phyloP scores from a whole-genome alignment of 1,140 invertebrate genomes.

The Heliconius nattereri region DNA sequence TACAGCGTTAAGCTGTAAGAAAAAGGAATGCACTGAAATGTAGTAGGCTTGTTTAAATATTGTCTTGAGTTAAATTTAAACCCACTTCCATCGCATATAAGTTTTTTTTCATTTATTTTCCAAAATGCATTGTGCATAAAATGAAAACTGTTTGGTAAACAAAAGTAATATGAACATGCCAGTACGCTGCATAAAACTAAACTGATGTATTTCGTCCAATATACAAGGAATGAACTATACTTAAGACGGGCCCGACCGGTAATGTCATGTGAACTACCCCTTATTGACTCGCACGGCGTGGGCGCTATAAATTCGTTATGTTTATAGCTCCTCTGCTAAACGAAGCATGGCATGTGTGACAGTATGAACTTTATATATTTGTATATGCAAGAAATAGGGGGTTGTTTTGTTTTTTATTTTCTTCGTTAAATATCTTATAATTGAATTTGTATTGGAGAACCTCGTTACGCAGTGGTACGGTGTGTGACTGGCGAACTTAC shows the following conservation, averaged over 20 bases:
- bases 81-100: no score
- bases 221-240: not conserved
- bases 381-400: not conserved
- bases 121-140: no score
- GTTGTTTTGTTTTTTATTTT: not conserved
- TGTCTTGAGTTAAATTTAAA: no score
- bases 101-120: no score
- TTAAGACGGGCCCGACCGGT: conserved; percentile 11
- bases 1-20: no score
- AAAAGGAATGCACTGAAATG: no score
- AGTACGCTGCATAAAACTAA: not conserved
- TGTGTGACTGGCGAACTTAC: no score
- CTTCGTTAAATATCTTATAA: no score
- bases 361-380: not conserved
- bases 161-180: not conserved
- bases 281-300: conserved; percentile 16
- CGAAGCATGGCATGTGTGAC: not conserved
- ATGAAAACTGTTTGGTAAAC: not conserved
- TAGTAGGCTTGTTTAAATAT: no score
- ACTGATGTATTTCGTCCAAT: not conserved
- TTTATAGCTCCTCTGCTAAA: conserved; percentile 10
- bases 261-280: conserved; percentile 26
- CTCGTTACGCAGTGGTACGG: no score
- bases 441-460: no score
- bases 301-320: conserved; percentile 16